phyloP scores from a whole-genome alignment of 1,140 invertebrate genomes.

The Calliopsis andreniformis region DNA sequence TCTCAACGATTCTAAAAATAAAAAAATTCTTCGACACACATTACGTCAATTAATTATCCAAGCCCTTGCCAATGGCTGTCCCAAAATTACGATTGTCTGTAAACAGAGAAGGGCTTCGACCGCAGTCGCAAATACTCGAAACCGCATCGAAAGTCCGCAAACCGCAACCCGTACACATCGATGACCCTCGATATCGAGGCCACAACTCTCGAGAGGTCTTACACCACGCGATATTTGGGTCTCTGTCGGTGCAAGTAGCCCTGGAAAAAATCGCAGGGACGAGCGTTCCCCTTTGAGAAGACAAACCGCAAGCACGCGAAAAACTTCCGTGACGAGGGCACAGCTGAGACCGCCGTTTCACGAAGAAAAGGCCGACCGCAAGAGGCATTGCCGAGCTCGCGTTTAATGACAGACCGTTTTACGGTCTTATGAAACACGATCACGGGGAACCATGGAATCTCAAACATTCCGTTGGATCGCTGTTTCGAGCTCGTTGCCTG shows the following conservation, averaged over 20 bases:
- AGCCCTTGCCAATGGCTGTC: too few relatives aligned
- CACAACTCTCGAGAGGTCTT: not conserved
- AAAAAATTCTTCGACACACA: not conserved
- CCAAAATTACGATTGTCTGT: not conserved
- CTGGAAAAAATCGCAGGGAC: not conserved
- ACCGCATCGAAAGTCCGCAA: conserved; percentile 21
- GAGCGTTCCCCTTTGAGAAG: conserved; percentile 29
- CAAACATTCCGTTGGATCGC: conserved; percentile 15
- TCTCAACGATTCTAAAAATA: not conserved
- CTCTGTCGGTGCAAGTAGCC: not conserved
- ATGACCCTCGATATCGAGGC: not conserved
- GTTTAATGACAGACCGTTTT: conserved; percentile 74
- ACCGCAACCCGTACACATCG: not conserved
- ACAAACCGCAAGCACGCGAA: conserved; percentile 51
- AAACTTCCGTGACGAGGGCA: conserved; percentile 29
- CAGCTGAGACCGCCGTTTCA: not conserved
- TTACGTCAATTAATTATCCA: too few relatives aligned
- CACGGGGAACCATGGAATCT: conserved; percentile 54
- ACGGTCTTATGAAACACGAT: conserved; percentile 70
- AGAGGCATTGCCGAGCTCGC: conserved; percentile 65
- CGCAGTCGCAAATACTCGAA: not conserved
- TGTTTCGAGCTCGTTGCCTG: not conserved
- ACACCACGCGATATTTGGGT: conserved; percentile 2
- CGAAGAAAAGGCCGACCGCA: conserved; percentile 67
- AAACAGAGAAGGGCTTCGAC: not conserved